Evolutionary conservation across 2,113 vertebrate genomes (phyloP).

Genomic region (Leucopsar rothschildi): DNA sequence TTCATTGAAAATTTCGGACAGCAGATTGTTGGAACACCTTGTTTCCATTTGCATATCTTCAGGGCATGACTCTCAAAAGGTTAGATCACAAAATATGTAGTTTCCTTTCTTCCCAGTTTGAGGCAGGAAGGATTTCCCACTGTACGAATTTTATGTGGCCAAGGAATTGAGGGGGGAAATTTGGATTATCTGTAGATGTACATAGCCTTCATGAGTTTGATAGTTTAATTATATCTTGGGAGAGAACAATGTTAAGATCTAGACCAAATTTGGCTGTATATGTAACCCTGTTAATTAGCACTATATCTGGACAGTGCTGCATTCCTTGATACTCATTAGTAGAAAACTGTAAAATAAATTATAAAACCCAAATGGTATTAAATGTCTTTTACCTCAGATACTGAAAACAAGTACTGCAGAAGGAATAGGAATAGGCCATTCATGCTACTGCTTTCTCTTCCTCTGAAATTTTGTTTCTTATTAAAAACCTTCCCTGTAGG

Average conservation of each 20-base stretch:
- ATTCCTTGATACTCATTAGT: slow-evolving; percentile 31
- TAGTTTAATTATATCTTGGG: background rate
- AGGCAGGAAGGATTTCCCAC: background rate
- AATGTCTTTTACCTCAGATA: background rate
- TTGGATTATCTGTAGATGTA: background rate
- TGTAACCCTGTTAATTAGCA: slow-evolving; percentile 18
- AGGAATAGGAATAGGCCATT: background rate
- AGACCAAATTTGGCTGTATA: background rate
- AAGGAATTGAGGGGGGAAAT: background rate
- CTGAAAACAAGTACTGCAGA: background rate
- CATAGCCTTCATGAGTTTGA: background rate
- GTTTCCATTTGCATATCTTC: background rate
- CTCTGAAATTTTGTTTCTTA: slow-evolving; percentile 43
- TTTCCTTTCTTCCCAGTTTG: background rate
- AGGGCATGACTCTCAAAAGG: background rate
- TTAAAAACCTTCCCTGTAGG: slow-evolving; percentile 49
- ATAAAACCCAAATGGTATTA: slow-evolving; percentile 5
- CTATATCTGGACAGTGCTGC: background rate
- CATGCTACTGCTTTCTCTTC: slow-evolving; percentile 15
- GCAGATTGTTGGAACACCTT: background rate
- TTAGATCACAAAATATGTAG: background rate
- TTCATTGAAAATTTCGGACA: background rate
- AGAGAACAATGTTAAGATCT: background rate
- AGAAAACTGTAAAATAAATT: slow-evolving; percentile 46
- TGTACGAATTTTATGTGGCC: background rate